Evolutionary conservation across 2,113 vertebrate species (phyloP), one percentile per base, ranked within the genome.

Genomic region (Clinocottus analis): DNA sequence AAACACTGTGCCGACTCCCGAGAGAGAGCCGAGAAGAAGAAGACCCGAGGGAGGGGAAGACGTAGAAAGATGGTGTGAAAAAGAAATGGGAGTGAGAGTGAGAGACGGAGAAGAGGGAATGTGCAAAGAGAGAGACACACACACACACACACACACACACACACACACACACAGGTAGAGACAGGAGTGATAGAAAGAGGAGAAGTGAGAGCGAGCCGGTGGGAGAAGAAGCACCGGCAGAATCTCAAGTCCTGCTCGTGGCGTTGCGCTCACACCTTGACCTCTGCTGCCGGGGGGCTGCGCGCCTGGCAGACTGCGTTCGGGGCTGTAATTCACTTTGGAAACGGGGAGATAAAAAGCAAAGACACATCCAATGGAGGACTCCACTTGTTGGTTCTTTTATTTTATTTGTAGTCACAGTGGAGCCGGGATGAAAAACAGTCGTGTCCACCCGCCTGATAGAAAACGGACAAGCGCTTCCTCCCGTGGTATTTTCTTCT

Each of bases 371-470:
- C 55, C 71, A 63, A 72, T 60, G 76, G 77, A 80, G 86, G 84
- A 86, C 67, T 85, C 58, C 41, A 65, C 62, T 84, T 37, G 7
- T 55, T 41, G 45, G 47, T 67, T n/a, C 25, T 84, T 81, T 77
- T 66, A 87, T 87, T 87, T 61, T 89, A 90, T 93, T 91, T 82
- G 84, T 77, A 72, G 90, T 74, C 86, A 71, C 85, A 76, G 63
- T 41, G 87, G 87, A 87, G 39, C 58, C n/a, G n/a, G 47, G 73
- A 73, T 67, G 77, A 89, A 87, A n/a, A 85, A 86, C 59, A 8
- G 72, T 29, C 35, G 70, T 59, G 72, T 88, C 79, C 51, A 56
- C 29, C 55, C n/a, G n/a, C 59, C 71, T 79, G 49, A 81, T 33
- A 63, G 72, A 84, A 75, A 90, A 86, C 53, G 47, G 56, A 82